Base-by-base conservation (phyloP, 2,113 vertebrate species). In the Callithrix jacchus region DNA sequence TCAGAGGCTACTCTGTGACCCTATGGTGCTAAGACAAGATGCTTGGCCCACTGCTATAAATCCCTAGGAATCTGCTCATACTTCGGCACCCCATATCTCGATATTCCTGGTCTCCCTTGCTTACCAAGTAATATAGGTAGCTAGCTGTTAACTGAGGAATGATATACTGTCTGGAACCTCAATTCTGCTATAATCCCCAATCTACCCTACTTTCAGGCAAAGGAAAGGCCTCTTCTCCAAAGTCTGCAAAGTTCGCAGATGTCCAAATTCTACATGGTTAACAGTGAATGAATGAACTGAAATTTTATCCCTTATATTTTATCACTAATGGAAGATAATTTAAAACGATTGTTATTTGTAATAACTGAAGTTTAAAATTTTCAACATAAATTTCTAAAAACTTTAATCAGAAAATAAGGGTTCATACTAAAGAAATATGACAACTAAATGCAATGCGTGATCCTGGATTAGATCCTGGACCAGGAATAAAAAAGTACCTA, bases 311-410 rank as follows among this genome's bases (percentile, higher is more conserved):
- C 12, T 52, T 92, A 40, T 80, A 87, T 91, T 80, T 93, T 77
- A 89, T 61, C 40, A 66, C 32, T 45, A 32, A 70, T 32, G 66
- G 64, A 96, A 71, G 47, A 92, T 23, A 77, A 93, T 82, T 86
- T 79, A 79, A 95, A 85, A 89, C 8, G 76, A 82, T 0, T 88
- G 40, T 70, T 91, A 93, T 66, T 93, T 95, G 6, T 93, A 91
- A 81, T 52, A 88, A 93, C 58, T 81, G 1, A 96, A 86, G 85
- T 52, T 30, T 56, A 80, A 85, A 94, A 93, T 32, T 91, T 93
- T 96, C 80, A 90, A 92, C 11, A 61, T 89, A 90, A 93, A 89
- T 92, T 94, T 35, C 76, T 84, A 81, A 87, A 95, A 86, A 37
- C n/a, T 86, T 89, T 94, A 64, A 89, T 84, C 8, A 93, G 49